Evolutionary conservation across 1,140 invertebrate genomes (phyloP).

Genomic region (Rhyacophila brunnea): DNA sequence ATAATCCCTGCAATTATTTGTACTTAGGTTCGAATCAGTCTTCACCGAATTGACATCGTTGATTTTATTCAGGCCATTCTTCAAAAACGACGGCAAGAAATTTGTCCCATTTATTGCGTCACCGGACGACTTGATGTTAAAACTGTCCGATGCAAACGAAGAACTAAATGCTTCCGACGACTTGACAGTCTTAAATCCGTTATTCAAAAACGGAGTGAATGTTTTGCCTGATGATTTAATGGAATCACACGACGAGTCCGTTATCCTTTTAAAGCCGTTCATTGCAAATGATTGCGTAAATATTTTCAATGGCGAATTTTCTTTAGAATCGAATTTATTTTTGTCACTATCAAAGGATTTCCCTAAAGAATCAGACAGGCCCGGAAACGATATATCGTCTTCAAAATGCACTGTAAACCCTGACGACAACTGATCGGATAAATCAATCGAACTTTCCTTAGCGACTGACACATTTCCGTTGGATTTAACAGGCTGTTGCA

Average conservation of each 20-base stretch:
- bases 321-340: slow-evolving; percentile 11
- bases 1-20: not conserved
- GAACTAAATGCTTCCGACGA: too few relatives aligned
- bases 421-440: not conserved
- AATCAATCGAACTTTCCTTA: slow-evolving; percentile 13
- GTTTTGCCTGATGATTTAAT: too few relatives aligned
- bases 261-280: slow-evolving; percentile 2
- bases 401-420: slow-evolving; percentile 14
- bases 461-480: not conserved
- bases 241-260: not conserved
- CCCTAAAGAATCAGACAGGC: slow-evolving; percentile 3
- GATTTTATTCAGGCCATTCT: not conserved
- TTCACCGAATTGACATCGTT: not conserved
- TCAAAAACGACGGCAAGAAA: too few relatives aligned
- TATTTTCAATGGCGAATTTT: slow-evolving; percentile 15
- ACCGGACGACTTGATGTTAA: too few relatives aligned
- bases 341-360: not conserved
- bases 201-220: too few relatives aligned
- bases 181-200: too few relatives aligned
- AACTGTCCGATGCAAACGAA: too few relatives aligned
- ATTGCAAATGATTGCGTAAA: slow-evolving; percentile 2
- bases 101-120: too few relatives aligned
- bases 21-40: not conserved
- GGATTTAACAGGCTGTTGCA: not conserved
- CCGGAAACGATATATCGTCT: slow-evolving; percentile 17